Conservation (phyloP, 2,797 vertebrate genomes). For the Pangasius djambal region DNA sequence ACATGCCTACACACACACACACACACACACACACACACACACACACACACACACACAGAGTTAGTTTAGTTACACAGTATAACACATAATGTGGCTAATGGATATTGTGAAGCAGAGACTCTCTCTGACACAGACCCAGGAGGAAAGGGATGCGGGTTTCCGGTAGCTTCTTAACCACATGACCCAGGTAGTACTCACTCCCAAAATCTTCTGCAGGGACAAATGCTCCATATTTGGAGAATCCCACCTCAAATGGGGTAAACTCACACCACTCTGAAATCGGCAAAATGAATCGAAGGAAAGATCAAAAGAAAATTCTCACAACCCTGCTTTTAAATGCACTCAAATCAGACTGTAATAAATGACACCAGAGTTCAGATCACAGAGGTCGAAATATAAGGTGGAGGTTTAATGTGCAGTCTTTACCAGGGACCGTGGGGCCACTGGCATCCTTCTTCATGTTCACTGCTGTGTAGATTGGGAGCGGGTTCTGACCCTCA, state of each 20-base stretch:
- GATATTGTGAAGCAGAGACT: not conserved
- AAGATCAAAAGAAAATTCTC: not conserved
- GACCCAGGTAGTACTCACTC: slow-evolving; percentile 77
- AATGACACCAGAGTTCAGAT: not conserved
- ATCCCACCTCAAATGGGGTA: slow-evolving; percentile 76
- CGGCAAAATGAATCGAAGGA: slow-evolving; percentile 28
- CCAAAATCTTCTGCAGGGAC: slow-evolving; percentile 71
- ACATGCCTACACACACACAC: slow-evolving; percentile 76
- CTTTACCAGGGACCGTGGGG: slow-evolving; percentile 51
- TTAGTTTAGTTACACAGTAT: not conserved
- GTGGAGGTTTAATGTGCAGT: not conserved
- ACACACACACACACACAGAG: not conserved
- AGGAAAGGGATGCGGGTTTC: slow-evolving; percentile 72
- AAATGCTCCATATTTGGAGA: slow-evolving; percentile 76
- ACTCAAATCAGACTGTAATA: not conserved
- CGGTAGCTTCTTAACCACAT: slow-evolving; percentile 65
- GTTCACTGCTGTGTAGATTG: slow-evolving; percentile 86
- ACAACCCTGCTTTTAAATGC: not conserved
- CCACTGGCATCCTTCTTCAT: slow-evolving; percentile 72
- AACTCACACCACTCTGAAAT: slow-evolving; percentile 78
- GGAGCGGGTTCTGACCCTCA: slow-evolving; percentile 84
- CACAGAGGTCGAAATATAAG: not conserved
- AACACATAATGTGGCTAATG: not conserved
- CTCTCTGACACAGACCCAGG: not conserved
- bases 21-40: slow-evolving; percentile 14